Conservation (phyloP, 2,888 invertebrate genomes). For the Lasioglossum marginatum region DNA sequence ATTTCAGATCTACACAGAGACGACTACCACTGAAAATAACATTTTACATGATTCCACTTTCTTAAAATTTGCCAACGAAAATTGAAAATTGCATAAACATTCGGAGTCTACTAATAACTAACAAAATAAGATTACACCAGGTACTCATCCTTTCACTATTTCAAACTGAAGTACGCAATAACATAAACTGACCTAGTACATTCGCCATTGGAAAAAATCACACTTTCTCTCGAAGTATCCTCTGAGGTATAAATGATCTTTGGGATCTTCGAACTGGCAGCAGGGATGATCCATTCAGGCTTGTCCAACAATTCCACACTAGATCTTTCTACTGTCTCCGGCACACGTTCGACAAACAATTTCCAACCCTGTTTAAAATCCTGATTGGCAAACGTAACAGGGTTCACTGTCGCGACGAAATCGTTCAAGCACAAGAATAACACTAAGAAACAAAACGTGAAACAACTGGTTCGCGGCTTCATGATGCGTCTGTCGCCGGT, state of each 20-base stretch:
- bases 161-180: background rate
- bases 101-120: background rate
- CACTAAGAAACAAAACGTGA: constrained; percentile 24
- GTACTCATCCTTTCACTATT: background rate
- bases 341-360: background rate
- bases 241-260: background rate
- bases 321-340: background rate
- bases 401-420: background rate
- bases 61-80: too few species aligned
- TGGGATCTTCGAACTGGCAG: background rate
- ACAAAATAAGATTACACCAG: too few species aligned
- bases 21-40: too few species aligned
- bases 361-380: background rate
- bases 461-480: constrained; percentile 17
- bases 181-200: constrained; percentile 37
- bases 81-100: too few species aligned
- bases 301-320: background rate
- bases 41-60: too few species aligned
- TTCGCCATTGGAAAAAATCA: constrained; percentile 18
- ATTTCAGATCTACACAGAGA: too few species aligned
- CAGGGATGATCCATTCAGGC: background rate
- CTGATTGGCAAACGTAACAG: background rate
- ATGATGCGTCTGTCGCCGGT: constrained; percentile 11
- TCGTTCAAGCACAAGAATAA: constrained; percentile 17
- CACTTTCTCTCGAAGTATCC: background rate